Evolutionary conservation across 2,113 vertebrate species (phyloP), one percentile per base, ranked within the genome.

Genomic region (Pyrgilauda ruficollis): DNA sequence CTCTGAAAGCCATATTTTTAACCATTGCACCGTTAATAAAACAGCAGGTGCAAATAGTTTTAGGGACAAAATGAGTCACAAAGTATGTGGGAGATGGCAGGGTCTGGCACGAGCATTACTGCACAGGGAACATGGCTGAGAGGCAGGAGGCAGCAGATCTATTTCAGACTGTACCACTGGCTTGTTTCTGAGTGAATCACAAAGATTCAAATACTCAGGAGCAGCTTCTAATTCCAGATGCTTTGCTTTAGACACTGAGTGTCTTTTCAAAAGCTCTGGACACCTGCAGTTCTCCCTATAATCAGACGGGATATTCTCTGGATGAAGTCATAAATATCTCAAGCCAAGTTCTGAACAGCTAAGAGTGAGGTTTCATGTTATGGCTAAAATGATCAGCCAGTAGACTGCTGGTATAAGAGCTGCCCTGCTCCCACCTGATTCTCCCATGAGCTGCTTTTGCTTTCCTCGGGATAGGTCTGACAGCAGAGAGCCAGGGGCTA

Each of bases 141-240:
- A 73, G 56, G 64, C 74, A 94, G 64, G 37, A 91, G 76, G 15
- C n/a, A 87, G 70, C 52, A 79, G 62, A 19, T 75, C 73, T 89
- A n/a, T 81, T 92, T 89, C 84, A 85, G 67, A 55, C 58, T 44
- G 35, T 89, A 69, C 62, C 58, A 84, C 58, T 35, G 46, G 49
- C 81, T 89, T 58, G n/a, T 66, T 85, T 80, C 83, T 41, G 37
- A 49, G 37, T 87, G 78, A 94, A 91, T 91, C 81, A 94, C 64
- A 52, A 64, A 87, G 27, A 82, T 26, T 61, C 56, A 61, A 24
- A 75, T 35, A 87, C 66, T 91, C 77, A 87, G 82, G 77, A 73
- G 11, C 28, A 87, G 53, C 26, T 92, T 86, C 88, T 93, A 69
- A 73, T 53, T 94, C 88, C 78, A 88, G 59, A 33, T 73, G 22